Percentiles rank a stretch among this genome's conserved stretches.
These are phyloP conservation scores for Dexiosoma caninum DNA, from an alignment of 2,888 invertebrate genomes.

Conservation along the genomic window DNA sequence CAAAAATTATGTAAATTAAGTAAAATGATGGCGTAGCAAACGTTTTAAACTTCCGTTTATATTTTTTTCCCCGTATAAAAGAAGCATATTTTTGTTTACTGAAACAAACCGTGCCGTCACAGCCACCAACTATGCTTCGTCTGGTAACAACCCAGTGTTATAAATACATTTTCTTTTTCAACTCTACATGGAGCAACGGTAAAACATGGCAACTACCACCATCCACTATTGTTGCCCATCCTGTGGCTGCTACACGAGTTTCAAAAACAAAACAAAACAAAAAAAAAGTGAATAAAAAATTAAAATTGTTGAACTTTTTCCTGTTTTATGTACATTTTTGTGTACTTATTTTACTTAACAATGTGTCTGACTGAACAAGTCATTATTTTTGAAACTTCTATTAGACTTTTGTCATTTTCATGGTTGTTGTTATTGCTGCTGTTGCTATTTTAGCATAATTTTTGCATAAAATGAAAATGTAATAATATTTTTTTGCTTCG, in stretches of 20 bases:
- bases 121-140: background rate
- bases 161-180: conserved; percentile 10
- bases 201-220: conserved; percentile 26
- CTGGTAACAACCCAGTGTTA: conserved; percentile 31
- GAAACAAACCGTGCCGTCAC: conserved; percentile 4
- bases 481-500: background rate
- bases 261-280: background rate
- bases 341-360: conserved; percentile 15
- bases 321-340: background rate
- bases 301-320: conserved; percentile 48
- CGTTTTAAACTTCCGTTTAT: conserved; percentile 60
- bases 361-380: conserved; percentile 47
- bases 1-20: conserved; percentile 63
- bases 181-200: background rate
- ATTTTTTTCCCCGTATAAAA: conserved; percentile 60
- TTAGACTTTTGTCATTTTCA: conserved; percentile 35
- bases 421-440: conserved; percentile 3
- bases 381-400: conserved; percentile 41
- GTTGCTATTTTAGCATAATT: conserved; percentile 30
- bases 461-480: conserved; percentile 39
- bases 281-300: background rate
- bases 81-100: conserved; percentile 58
- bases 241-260: background rate
- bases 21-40: conserved; percentile 61
- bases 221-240: conserved; percentile 22